phyloP scores from a whole-genome alignment of 37 sponge, comb jelly and placozoan genomes.

The Chondrosia reniformis region DNA sequence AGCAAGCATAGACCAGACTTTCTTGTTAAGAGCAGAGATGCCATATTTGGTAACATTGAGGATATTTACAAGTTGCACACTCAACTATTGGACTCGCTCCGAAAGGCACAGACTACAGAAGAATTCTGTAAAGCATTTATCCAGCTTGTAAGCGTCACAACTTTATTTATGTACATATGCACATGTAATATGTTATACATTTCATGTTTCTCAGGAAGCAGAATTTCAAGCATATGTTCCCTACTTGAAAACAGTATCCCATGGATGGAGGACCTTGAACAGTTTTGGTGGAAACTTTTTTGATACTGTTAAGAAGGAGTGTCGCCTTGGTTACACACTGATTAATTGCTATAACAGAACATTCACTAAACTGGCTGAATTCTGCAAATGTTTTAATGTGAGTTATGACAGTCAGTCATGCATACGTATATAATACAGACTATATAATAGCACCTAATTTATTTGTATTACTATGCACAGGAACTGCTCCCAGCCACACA shows the following conservation, averaged over 20 bases:
- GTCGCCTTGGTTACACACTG: neutral
- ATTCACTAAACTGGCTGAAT: neutral
- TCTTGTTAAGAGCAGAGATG: slow-evolving; percentile 21
- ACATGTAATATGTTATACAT: too few relatives aligned
- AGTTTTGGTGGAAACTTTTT: slow-evolving; percentile 66
- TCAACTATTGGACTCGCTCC: slow-evolving; percentile 1
- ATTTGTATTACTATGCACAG: too few relatives aligned
- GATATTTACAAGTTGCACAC: slow-evolving; percentile 48
- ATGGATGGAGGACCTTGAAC: slow-evolving; percentile 33
- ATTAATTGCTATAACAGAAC: neutral
- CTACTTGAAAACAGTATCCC: slow-evolving; percentile 26
- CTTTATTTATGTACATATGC: neutral
- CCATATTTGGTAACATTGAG: slow-evolving; percentile 38
- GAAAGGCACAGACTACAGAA: neutral
- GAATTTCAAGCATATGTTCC: slow-evolving; percentile 23
- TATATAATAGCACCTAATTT: too few relatives aligned
- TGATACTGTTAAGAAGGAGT: neutral
- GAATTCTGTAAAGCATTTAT: slow-evolving; percentile 13
- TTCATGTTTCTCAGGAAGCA: neutral
- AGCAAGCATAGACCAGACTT: slow-evolving; percentile 47
- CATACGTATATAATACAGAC: neutral
- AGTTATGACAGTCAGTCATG: neutral
- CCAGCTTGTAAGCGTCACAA: neutral
- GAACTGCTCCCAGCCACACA: slow-evolving; percentile 49
- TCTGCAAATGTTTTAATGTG: neutral